phyloP scores from a whole-genome alignment of 2,888 invertebrate species.

The Liodrosophila aerea region DNA sequence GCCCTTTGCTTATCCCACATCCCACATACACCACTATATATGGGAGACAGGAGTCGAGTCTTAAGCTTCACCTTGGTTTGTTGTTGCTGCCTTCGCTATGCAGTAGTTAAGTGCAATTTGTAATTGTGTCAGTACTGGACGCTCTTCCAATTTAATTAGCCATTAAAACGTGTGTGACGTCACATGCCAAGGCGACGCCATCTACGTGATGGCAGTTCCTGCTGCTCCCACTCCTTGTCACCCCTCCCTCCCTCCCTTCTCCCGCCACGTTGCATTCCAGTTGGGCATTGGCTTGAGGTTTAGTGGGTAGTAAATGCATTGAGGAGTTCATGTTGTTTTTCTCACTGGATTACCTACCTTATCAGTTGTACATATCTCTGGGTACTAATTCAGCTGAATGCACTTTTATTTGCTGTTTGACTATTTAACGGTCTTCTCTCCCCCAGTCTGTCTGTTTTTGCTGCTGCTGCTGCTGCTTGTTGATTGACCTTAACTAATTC shows the following conservation, averaged over 20 bases:
- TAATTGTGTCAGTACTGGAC: conserved; percentile 70
- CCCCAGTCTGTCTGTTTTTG: not conserved
- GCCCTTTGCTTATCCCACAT: conserved; percentile 16
- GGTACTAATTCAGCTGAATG: conserved; percentile 42
- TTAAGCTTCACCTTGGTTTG: not conserved
- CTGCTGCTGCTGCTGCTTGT: conserved; percentile 24
- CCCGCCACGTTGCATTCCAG: conserved; percentile 3
- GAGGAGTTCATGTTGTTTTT: not conserved
- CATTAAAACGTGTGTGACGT: conserved; percentile 72
- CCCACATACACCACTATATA: too few species aligned
- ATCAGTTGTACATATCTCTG: conserved; percentile 47
- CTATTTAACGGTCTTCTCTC: conserved; percentile 24
- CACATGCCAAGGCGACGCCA: conserved; percentile 61
- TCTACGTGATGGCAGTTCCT: conserved; percentile 53
- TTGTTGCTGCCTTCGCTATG: conserved; percentile 32
- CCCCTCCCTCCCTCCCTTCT: not conserved
- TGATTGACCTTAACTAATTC: conserved; percentile 71
- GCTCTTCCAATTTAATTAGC: conserved; percentile 73
- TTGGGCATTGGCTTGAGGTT: not conserved
- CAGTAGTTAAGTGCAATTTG: conserved; percentile 73
- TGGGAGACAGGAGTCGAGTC: too few species aligned
- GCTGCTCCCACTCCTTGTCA: conserved; percentile 11
- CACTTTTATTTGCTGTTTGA: conserved; percentile 59
- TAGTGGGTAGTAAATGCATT: not conserved
- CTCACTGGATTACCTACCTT: conserved; percentile 31